These are phyloP conservation scores for Criorhina ranunculi DNA, from an alignment of 2,888 invertebrate genomes.

Conservation along the genomic window DNA sequence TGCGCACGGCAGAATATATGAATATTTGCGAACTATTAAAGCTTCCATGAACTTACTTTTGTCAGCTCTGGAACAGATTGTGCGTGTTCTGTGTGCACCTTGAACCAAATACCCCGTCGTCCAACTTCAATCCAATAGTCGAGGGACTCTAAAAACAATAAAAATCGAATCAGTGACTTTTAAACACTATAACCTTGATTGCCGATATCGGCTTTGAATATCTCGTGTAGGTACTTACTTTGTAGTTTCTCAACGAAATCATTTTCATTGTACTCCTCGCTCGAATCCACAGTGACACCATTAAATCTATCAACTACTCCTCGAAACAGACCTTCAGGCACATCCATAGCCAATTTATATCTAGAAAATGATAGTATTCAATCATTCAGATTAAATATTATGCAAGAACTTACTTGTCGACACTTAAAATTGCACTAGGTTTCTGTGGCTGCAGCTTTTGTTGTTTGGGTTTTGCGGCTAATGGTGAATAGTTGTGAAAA, in stretches of 20 bases:
- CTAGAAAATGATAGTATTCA: conserved; percentile 32
- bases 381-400: neutral
- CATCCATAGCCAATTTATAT: conserved; percentile 79
- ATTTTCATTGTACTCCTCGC: conserved; percentile 85
- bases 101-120: conserved; percentile 92
- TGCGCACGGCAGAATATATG: neutral
- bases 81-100: conserved; percentile 88
- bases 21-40: neutral
- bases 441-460: neutral
- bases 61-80: conserved; percentile 91
- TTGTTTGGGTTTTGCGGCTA: neutral
- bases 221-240: conserved; percentile 85
- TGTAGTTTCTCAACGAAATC: conserved; percentile 86
- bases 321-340: conserved; percentile 83
- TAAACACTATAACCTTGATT: too few relatives aligned
- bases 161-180: conserved; percentile 76
- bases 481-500: conserved; percentile 1
- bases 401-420: conserved; percentile 49
- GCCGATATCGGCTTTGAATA: neutral
- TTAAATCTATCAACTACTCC: conserved; percentile 88
- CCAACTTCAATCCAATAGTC: conserved; percentile 88
- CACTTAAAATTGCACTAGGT: neutral
- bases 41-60: conserved; percentile 87
- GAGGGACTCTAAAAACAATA: conserved; percentile 88
- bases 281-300: conserved; percentile 90